These are phyloP conservation scores for Silurus meridionalis DNA, from an alignment of 2,113 vertebrate genomes.

Conservation along the genomic window DNA sequence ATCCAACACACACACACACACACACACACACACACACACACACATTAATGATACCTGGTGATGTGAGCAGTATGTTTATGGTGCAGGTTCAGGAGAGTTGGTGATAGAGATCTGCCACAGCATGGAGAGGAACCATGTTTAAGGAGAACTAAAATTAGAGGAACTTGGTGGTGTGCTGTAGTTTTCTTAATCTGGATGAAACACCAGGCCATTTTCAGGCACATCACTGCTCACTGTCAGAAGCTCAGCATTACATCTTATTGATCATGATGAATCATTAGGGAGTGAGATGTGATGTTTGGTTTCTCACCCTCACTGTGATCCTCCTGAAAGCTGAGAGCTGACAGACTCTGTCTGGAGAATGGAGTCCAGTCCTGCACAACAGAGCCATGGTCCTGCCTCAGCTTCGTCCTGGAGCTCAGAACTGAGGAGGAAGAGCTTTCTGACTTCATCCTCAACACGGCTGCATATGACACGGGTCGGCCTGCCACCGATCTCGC, in stretches of 20 bases:
- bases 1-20: too few species aligned
- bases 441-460: slow-evolving; percentile 84
- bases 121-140: not conserved
- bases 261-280: not conserved
- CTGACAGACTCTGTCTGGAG: slow-evolving; percentile 73
- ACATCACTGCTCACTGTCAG: not conserved
- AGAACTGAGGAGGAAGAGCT: slow-evolving; percentile 76
- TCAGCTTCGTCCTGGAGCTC: slow-evolving; percentile 75
- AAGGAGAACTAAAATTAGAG: not conserved
- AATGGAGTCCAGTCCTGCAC: slow-evolving; percentile 77
- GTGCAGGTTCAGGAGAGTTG: too few species aligned
- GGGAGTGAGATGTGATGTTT: not conserved
- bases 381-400: slow-evolving; percentile 69
- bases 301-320: slow-evolving; percentile 81
- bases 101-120: not conserved
- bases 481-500: slow-evolving; percentile 77
- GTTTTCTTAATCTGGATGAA: not conserved
- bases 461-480: slow-evolving; percentile 82
- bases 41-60: not conserved
- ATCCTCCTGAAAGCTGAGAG: slow-evolving; percentile 81
- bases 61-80: not conserved
- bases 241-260: too few species aligned
- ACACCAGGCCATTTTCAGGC: not conserved
- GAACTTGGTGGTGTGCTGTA: not conserved
- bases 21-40: too few species aligned